Conservation (phyloP, 1,140 invertebrate genomes). For the Drosophila azteca region DNA sequence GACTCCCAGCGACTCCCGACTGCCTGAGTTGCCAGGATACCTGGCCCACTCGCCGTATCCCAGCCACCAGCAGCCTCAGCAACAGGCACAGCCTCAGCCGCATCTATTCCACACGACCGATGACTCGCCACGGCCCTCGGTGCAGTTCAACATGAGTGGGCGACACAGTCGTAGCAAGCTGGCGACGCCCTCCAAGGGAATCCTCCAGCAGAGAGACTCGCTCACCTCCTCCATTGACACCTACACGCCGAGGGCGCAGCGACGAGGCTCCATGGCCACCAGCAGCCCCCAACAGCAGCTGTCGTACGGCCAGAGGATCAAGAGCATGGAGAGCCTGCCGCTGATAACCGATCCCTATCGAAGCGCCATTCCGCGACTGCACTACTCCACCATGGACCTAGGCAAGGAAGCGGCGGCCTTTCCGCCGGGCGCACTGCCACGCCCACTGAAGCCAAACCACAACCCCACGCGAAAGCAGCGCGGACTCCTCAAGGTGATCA, state of each 20-base stretch:
- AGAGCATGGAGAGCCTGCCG: conserved; percentile 71
- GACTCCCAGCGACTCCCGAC: conserved; percentile 56
- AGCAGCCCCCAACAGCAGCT: conserved; percentile 10
- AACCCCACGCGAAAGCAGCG: conserved; percentile 79
- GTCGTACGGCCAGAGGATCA: conserved; percentile 59
- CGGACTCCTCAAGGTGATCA: conserved; percentile 69
- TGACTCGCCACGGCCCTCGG: conserved; percentile 78
- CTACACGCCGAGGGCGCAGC: conserved; percentile 53
- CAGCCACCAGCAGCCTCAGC: background rate
- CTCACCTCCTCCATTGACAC: conserved; percentile 75
- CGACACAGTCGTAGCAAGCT: conserved; percentile 68
- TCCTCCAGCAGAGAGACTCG: conserved; percentile 74
- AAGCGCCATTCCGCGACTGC: conserved; percentile 70
- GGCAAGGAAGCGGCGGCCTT: conserved; percentile 58
- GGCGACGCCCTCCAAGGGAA: conserved; percentile 69
- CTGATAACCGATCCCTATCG: conserved; percentile 66
- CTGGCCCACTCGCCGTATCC: conserved; percentile 7
- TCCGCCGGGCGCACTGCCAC: conserved; percentile 73
- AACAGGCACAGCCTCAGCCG: background rate
- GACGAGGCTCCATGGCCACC: conserved; percentile 45
- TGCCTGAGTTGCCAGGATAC: conserved; percentile 56
- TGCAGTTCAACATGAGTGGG: conserved; percentile 80
- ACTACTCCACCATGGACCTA: conserved; percentile 68
- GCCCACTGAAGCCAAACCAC: conserved; percentile 74
- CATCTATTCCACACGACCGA: conserved; percentile 37